A percentile compares a stretch with the other conserved stretches of the same genome.
Conservation (phyloP, 2,113 vertebrate species). For the Xenotilapia caudafasciata region DNA sequence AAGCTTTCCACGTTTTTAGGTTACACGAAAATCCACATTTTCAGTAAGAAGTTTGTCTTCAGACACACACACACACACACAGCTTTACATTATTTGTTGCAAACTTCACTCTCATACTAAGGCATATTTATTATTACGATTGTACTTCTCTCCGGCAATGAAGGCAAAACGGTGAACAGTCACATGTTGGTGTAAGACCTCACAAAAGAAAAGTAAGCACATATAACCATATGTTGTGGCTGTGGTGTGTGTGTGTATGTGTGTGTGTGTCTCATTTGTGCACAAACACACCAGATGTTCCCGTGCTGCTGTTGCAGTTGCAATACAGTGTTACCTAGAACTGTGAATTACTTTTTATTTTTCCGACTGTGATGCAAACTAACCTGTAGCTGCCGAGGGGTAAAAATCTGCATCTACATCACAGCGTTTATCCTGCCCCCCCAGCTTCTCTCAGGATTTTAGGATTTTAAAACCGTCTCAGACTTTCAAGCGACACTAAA, state of each 20-base stretch:
- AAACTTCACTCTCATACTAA: not conserved
- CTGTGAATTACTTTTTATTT: conserved; percentile 40
- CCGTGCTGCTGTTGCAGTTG: not conserved
- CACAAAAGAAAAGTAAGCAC: not conserved
- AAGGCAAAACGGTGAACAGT: conserved; percentile 8
- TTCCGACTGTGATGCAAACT: not conserved
- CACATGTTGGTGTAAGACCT: not conserved
- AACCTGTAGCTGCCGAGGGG: not conserved
- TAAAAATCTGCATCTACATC: not conserved
- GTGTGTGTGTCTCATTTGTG: not conserved
- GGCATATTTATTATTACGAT: not conserved
- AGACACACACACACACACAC: not conserved
- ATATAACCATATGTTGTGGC: not conserved
- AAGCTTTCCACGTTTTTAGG: not conserved
- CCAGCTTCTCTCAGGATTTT: not conserved
- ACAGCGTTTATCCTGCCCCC: too few relatives aligned
- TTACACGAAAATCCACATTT: not conserved
- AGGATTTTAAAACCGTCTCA: not conserved
- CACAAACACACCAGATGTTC: not conserved
- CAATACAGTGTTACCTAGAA: conserved; percentile 32
- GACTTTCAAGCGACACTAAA: not conserved
- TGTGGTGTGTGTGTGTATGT: not conserved
- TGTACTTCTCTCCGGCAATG: conserved; percentile 34
- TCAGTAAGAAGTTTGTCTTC: not conserved
- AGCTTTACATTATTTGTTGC: not conserved